Evolutionary conservation across 2,888 invertebrate genomes (phyloP), one percentile per base, ranked within the genome.

Genomic region (Phengaris arion): DNA sequence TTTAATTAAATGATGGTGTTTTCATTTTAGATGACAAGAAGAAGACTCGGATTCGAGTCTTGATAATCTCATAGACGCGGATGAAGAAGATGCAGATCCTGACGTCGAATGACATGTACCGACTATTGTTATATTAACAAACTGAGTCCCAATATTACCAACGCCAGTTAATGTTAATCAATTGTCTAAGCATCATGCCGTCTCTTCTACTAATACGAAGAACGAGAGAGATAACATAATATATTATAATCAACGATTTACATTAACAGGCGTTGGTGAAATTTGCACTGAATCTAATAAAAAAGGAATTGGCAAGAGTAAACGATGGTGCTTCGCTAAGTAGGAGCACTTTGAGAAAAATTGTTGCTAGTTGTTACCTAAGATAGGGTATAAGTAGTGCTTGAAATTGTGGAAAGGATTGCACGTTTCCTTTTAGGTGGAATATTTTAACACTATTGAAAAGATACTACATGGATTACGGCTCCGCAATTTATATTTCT

Each of bases 11-110:
- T 48, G 4, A 35, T 35, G 35, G 35, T 35, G 35, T 35, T 77
- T 74, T 12, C 78, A 84, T 85, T 77, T 46, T 84, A 93, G 93
- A 91, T 93, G 94, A 94, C 94, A 93, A 78, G 93, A 93, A 79
- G 89, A 87, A 77, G 94, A 93, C 91, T 93, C 93, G 89, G 94
- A 94, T 83, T 84, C 94, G 89, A 94, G 94, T 90, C 91, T 94
- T 83, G 93, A 94, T 79, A 90, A 93, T 82, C 85, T 94, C 79
- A 86, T 94, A 80, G 90, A 90, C 79, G 85, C 84, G 74, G 90
- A 90, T 77, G 90, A 91, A 77, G 92, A 90, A 45, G 83, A 90
- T 51, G 83, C 82, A 77, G 89, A 92, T 77, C 87, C 86, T 77
- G 89, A 90, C 74, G 87, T 84, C 77, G 91, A 91, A 86, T 92